Evolutionary conservation across 2,797 vertebrate species (phyloP), one percentile per base, ranked within the genome.

Genomic region (Pogonophryne albipinna): DNA sequence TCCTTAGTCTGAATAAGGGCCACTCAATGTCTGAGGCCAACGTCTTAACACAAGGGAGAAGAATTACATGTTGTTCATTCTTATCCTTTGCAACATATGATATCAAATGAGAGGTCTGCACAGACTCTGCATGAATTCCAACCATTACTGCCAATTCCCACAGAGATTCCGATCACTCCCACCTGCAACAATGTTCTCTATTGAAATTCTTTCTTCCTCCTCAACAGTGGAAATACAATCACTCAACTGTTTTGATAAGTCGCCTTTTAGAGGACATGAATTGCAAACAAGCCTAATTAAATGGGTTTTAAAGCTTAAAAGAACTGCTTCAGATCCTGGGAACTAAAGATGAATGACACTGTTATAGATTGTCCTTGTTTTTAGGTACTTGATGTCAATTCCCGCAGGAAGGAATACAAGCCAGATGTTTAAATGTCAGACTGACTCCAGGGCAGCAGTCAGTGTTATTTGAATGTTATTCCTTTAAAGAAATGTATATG

Each of bases 211-310:
- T 78, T 66, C 34, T 57, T 45, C 20, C n/a, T 20, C 42, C 71
- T 67, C 64, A 57, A 56, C 64, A 66, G 63, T 16, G 56, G 70
- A 50, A 85, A 75, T 71, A 20, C 57, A 59, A 58, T 60, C 61
- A 50, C 47, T 72, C 64, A 66, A n/a, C 73, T 72, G 62, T 77
- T 75, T 38, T 74, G 72, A 72, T 71, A 69, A 67, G 47, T 53
- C 2, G 2, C 31, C 23, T 55, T 57, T 78, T 73, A 44, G 12
- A 57, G 46, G 76, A 67, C 61, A 67, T 60, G 27, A 72, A 41
- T 76, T 74, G 27, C 50, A 70, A 74, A 80, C 10, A 10, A 74
- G 31, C 16, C 52, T 61, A 27, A 66, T 63, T 75, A 74, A 78
- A 78, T 79, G 23, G n/a, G 27, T n/a, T 60, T 38, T n/a, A 64